Conservation (phyloP, 2,888 invertebrate species). For the Rhimphoctona megacephalus region DNA sequence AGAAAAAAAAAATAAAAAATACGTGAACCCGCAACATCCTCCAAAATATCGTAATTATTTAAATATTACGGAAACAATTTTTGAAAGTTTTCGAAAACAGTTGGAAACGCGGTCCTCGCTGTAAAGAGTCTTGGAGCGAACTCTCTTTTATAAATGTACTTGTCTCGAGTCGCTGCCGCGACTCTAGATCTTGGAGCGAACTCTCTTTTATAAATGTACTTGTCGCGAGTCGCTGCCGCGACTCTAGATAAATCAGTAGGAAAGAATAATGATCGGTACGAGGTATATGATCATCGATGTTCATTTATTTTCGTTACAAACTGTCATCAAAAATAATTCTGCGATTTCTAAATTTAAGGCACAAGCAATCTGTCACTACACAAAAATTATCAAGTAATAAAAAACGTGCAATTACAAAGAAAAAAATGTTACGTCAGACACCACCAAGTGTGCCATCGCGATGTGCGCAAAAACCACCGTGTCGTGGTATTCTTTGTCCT, state of each 20-base stretch:
- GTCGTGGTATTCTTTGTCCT: slow-evolving; percentile 66
- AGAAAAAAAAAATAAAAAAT: too few species aligned
- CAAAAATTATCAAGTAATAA: neutral
- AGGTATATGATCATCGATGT: neutral
- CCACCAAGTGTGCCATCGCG: slow-evolving; percentile 71
- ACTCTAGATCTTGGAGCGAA: too few species aligned
- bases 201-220: too few species aligned
- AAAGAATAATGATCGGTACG: neutral
- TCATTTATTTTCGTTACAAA: slow-evolving; percentile 54
- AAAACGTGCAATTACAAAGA: neutral
- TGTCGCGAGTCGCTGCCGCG: too few species aligned
- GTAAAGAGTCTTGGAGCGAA: too few species aligned
- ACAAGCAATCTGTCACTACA: neutral
- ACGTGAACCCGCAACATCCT: too few species aligned
- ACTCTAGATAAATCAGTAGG: neutral
- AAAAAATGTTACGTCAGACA: slow-evolving; percentile 62
- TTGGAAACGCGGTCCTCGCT: too few species aligned
- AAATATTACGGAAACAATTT: too few species aligned
- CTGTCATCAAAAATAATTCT: slow-evolving; percentile 14
- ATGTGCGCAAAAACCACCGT: slow-evolving; percentile 67
- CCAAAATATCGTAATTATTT: too few species aligned
- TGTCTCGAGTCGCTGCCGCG: too few species aligned
- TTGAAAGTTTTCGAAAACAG: neutral
- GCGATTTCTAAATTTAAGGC: neutral
- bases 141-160: too few species aligned